These are phyloP conservation scores for Polietes domitor DNA, from an alignment of 2,888 invertebrate species.

Conservation along the genomic window DNA sequence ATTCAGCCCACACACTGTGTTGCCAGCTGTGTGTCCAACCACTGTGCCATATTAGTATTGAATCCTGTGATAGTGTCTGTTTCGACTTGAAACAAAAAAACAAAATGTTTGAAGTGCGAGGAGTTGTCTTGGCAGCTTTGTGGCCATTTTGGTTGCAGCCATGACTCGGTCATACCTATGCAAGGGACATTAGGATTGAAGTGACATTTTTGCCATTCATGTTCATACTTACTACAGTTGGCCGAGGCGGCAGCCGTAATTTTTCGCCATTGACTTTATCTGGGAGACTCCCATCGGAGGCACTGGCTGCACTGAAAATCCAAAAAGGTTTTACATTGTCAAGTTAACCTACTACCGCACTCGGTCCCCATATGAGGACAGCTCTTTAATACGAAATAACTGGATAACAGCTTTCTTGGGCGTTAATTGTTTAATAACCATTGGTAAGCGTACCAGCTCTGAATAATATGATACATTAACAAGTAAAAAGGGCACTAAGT, in stretches of 20 bases:
- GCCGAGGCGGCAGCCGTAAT: constrained; percentile 40
- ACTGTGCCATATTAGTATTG: not conserved
- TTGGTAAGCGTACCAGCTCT: too few relatives aligned
- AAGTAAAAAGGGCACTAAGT: too few relatives aligned
- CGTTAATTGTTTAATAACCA: too few relatives aligned
- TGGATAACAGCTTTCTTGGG: too few relatives aligned
- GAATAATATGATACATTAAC: too few relatives aligned
- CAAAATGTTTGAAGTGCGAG: not conserved
- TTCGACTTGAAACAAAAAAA: not conserved
- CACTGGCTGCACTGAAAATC: not conserved
- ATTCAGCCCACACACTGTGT: too few relatives aligned
- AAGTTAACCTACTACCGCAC: too few relatives aligned
- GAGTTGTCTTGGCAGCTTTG: not conserved
- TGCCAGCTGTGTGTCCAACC: too few relatives aligned
- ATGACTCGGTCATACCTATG: not conserved
- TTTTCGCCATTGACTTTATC: constrained; percentile 21
- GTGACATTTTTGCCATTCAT: constrained; percentile 58
- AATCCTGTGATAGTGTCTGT: not conserved
- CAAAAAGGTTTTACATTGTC: too few relatives aligned
- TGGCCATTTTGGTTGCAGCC: not conserved
- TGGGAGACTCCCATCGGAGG: not conserved
- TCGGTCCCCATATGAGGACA: too few relatives aligned
- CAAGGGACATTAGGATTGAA: constrained; percentile 71
- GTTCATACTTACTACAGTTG: constrained; percentile 27
- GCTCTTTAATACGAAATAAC: too few relatives aligned